Conservation (phyloP, 2,888 invertebrate species). For the Eilema depressum region DNA sequence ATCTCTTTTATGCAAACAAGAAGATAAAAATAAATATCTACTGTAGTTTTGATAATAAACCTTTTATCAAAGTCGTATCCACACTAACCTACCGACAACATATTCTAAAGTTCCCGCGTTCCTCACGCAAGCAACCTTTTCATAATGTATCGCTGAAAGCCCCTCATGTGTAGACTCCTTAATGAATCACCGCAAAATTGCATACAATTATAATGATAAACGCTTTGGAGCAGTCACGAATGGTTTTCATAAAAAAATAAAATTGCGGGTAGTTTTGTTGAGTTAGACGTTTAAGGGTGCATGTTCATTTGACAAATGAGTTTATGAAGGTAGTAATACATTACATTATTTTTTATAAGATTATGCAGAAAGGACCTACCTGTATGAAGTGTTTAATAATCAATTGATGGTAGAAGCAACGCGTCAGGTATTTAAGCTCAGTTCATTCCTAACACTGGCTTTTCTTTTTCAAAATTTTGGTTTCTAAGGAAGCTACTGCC, state of each 20-base stretch:
- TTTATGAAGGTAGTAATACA: constrained; percentile 11
- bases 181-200: constrained; percentile 75
- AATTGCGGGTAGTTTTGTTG: constrained; percentile 18
- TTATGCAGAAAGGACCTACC: too few relatives aligned
- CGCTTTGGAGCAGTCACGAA: constrained; percentile 48
- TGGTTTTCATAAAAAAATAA: constrained; percentile 32
- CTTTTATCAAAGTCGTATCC: constrained; percentile 45
- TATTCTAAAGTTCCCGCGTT: constrained; percentile 73
- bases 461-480: too few relatives aligned
- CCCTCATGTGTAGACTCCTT: constrained; percentile 76
- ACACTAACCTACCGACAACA: constrained; percentile 45
- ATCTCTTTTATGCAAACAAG: too few relatives aligned
- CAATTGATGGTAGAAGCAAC: neutral
- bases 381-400: neutral
- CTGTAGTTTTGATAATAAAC: too few relatives aligned
- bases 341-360: too few relatives aligned
- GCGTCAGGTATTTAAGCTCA: neutral
- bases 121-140: constrained; percentile 76
- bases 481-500: too few relatives aligned
- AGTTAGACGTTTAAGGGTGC: constrained; percentile 10
- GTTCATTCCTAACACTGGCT: too few relatives aligned
- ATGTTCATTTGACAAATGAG: constrained; percentile 20
- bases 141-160: constrained; percentile 80
- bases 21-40: too few relatives aligned
- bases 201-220: constrained; percentile 70